Conservation (phyloP, 2,113 vertebrate species). For the Ranitomeya imitator region DNA sequence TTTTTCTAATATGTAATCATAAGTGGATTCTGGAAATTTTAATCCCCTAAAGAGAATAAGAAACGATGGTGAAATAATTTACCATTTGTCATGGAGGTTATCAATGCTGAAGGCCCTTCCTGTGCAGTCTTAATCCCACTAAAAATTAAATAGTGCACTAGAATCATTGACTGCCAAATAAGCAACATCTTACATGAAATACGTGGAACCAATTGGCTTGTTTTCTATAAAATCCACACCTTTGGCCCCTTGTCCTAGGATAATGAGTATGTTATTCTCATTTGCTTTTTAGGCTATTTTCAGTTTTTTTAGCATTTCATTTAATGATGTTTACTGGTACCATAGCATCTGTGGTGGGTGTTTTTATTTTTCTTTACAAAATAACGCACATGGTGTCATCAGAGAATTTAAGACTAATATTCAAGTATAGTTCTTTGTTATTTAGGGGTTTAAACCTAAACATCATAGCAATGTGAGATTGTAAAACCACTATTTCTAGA, state of each 20-base stretch:
- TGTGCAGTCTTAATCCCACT: neutral
- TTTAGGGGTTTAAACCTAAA: too few species aligned
- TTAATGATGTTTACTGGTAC: neutral
- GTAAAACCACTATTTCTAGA: too few species aligned
- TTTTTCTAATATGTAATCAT: neutral
- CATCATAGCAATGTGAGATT: too few species aligned
- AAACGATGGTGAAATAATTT: neutral
- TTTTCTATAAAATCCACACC: constrained; percentile 20
- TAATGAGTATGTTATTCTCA: constrained; percentile 19
- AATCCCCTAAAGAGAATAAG: neutral
- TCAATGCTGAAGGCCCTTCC: neutral
- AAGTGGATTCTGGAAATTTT: neutral
- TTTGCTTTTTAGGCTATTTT: constrained; percentile 35
- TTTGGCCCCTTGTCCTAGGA: constrained; percentile 44
- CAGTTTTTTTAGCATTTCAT: neutral
- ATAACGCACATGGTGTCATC: too few species aligned
- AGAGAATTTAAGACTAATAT: too few species aligned
- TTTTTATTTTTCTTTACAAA: too few species aligned
- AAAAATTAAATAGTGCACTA: constrained; percentile 26
- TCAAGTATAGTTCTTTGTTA: too few species aligned
- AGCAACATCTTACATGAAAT: constrained; percentile 4
- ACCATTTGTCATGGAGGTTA: neutral
- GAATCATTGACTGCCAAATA: constrained; percentile 10
- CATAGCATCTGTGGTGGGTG: too few species aligned
- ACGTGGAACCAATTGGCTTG: constrained; percentile 8